Conservation (phyloP, 2,888 invertebrate species). For the Leptinotarsa rubiginosa region DNA sequence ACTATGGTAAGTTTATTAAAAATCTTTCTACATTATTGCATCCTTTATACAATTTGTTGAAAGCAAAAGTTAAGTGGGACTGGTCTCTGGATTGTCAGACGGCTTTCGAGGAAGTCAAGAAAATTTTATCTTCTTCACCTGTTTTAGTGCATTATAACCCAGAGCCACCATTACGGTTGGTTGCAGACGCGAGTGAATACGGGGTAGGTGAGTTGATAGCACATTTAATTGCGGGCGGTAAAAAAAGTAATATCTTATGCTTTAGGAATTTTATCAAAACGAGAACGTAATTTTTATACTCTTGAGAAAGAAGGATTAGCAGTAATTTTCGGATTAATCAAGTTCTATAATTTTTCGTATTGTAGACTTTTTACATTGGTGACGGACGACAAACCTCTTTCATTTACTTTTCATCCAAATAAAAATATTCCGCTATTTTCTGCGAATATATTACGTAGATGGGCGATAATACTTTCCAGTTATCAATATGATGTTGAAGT, state of each 20-base stretch:
- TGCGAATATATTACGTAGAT: conserved; percentile 31
- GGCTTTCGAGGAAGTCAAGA: conserved; percentile 12
- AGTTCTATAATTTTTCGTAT: conserved; percentile 32
- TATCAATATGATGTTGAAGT: not conserved
- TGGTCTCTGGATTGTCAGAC: conserved; percentile 12
- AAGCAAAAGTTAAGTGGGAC: conserved; percentile 20
- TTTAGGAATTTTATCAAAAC: conserved; percentile 17
- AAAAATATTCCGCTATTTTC: conserved; percentile 24
- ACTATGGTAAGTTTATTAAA: conserved; percentile 25
- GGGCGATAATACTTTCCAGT: conserved; percentile 26
- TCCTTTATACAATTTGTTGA: conserved; percentile 24
- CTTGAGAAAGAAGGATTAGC: conserved; percentile 25
- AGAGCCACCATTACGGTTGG: conserved; percentile 12
- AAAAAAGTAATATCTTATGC: conserved; percentile 24
- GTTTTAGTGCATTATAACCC: conserved; percentile 17
- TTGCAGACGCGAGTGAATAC: conserved; percentile 3
- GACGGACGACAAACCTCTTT: conserved; percentile 22
- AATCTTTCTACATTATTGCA: conserved; percentile 24
- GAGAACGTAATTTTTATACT: conserved; percentile 20
- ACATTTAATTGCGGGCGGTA: conserved; percentile 15
- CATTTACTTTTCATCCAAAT: conserved; percentile 24
- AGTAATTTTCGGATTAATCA: conserved; percentile 27
- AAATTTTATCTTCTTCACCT: not conserved
- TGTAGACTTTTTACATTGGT: conserved; percentile 20
- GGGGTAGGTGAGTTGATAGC: conserved; percentile 19